Percentiles rank a stretch among this genome's conserved stretches.
Conservation (phyloP, 2,888 invertebrate genomes). For the Cephus runcator region DNA sequence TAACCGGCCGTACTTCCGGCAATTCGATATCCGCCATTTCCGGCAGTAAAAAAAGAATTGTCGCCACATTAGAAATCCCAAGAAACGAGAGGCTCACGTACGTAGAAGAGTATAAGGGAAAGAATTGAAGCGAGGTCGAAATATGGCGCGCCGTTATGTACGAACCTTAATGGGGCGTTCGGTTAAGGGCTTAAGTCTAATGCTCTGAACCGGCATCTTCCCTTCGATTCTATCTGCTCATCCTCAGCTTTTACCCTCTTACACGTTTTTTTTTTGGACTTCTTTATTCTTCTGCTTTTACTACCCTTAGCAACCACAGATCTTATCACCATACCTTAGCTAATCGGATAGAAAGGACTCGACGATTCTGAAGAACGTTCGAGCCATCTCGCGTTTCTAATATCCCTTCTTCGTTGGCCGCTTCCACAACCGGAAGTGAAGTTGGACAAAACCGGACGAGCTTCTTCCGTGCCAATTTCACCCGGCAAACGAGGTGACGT, state of each 20-base stretch:
- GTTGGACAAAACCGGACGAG: background rate
- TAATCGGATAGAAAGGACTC: background rate
- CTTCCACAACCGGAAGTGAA: background rate
- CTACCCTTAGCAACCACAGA: background rate
- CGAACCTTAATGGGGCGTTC: slow-evolving; percentile 35
- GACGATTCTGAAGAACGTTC: background rate
- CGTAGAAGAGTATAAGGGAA: background rate
- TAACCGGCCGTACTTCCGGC: background rate
- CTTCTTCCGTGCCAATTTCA: background rate
- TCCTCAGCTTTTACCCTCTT: slow-evolving; percentile 1
- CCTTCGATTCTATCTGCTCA: background rate
- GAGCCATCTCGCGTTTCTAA: background rate
- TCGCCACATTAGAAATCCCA: background rate
- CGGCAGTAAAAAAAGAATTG: background rate
- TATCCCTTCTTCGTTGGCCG: background rate
- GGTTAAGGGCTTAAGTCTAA: slow-evolving; percentile 43
- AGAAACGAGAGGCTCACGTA: background rate
- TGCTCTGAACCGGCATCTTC: slow-evolving; percentile 27
- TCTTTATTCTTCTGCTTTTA: slow-evolving; percentile 5
- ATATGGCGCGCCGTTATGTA: background rate
- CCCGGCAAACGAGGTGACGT: background rate
- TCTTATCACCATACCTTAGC: background rate
- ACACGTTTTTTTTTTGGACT: slow-evolving; percentile 20
- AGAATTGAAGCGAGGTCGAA: background rate
- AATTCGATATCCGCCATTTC: background rate